Evolutionary conservation across 2,888 invertebrate species (phyloP).

Genomic region (Folsomia candida): DNA sequence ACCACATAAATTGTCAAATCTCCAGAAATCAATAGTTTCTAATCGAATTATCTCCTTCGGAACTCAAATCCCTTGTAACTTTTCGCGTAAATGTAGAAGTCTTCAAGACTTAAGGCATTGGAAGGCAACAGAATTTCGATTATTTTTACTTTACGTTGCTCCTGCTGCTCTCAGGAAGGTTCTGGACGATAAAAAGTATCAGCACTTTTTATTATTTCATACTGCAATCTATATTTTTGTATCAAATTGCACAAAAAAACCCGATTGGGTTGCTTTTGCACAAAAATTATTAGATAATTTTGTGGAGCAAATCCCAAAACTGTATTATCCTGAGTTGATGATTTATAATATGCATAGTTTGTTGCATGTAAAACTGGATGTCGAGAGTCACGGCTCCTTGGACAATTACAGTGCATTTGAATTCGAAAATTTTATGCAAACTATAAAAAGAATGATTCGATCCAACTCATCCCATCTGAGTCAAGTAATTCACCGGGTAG

Average conservation of each 20-base stretch:
- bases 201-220: neutral
- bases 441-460: neutral
- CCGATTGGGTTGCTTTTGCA: neutral
- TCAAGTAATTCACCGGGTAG: neutral
- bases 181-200: neutral
- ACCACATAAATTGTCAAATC: neutral
- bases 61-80: neutral
- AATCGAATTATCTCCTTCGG: neutral
- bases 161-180: neutral
- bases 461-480: neutral
- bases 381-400: neutral
- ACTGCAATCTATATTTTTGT: neutral
- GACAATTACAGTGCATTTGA: neutral
- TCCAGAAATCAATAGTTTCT: neutral
- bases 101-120: no score
- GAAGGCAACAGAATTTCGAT: neutral
- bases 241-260: neutral
- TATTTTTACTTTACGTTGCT: neutral
- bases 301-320: neutral
- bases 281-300: neutral
- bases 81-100: neutral
- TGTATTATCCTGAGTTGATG: neutral
- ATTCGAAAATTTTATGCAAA: conserved; percentile 6
- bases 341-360: neutral
- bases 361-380: neutral